Evolutionary conservation across 2,113 vertebrate genomes (phyloP), one percentile per base, ranked within the genome.

Genomic region (Ceratotherium simum): DNA sequence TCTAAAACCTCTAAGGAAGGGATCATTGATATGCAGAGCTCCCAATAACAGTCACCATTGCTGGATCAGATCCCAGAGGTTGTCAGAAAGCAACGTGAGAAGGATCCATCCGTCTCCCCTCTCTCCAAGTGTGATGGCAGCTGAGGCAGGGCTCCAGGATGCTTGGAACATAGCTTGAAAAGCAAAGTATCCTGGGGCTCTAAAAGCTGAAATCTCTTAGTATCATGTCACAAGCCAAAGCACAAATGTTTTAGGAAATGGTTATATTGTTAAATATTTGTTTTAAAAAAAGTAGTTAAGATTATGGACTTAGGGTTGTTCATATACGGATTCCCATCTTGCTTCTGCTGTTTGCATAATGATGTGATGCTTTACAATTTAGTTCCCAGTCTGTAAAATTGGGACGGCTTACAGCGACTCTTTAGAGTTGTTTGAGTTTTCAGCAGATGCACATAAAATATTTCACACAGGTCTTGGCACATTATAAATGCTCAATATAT

Each of bases 401-500:
- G 17, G 12, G 58, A 58, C 9, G 10, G 12, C 62, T 18, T 16
- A 20, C 12, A 70, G 23, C 12, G 21, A 8, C 58, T 58, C 46
- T 88, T 72, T n/a, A 58, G 86, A 56, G 16, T 46, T 81, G 12
- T 80, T 85, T 82, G 46, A 67, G 51, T 70, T 76, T 82, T 62
- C 65, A 96, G 56, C 62, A 75, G 62, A 78, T 73, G 64, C 51
- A 79, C 18, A 5, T 58, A 92, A 97, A 85, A 60, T 51, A 65
- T 87, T 90, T 96, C 83, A 95, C 51, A 83, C 62, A 89, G 69
- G 29, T 76, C 64, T 96, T 81, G 65, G 75, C 73, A 89, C 69
- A 56, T 95, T 95, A 64, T 70, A 92, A 78, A 92, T 96, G 91
- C 79, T 93, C 62, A 20, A n/a, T 98, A 39, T 92, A 92, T 90